Conservation (phyloP, 2,113 vertebrate genomes). For the Plecturocebus donacophilus region DNA sequence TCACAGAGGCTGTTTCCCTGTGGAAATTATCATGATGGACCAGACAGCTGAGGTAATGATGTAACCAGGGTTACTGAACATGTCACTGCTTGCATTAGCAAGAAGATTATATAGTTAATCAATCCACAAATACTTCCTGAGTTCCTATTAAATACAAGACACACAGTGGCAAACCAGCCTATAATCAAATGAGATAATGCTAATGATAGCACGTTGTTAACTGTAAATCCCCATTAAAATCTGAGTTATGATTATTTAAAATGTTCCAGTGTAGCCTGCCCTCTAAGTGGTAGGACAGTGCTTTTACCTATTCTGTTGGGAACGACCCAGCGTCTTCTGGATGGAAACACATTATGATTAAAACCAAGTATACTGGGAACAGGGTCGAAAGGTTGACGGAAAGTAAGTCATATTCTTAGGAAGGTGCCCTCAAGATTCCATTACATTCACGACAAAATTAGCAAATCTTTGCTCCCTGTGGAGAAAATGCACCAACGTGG, state of each 20-base stretch:
- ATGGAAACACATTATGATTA: constrained; percentile 6
- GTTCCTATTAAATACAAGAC: constrained; percentile 53
- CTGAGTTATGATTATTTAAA: not conserved
- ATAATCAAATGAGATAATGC: constrained; percentile 52
- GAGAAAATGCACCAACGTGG: not conserved
- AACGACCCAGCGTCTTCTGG: not conserved
- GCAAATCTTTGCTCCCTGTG: not conserved
- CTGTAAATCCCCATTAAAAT: constrained; percentile 22
- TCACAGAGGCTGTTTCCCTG: constrained; percentile 25
- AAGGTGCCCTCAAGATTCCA: not conserved
- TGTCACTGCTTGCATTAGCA: constrained; percentile 65
- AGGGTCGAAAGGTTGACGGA: not conserved
- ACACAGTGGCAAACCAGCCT: not conserved
- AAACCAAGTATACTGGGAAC: not conserved
- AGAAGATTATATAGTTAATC: constrained; percentile 71
- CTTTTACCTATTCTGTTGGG: not conserved
- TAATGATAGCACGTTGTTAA: not conserved
- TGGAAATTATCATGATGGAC: constrained; percentile 52
- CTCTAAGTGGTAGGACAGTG: not conserved
- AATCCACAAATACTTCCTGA: constrained; percentile 58
- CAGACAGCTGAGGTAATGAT: constrained; percentile 62
- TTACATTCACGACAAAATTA: not conserved
- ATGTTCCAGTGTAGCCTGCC: not conserved
- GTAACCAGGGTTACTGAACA: constrained; percentile 69
- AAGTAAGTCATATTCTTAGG: not conserved